Conservation (phyloP, 35 echinoderm and acorn worm genomes). For the Ophiothrix spiculata region DNA sequence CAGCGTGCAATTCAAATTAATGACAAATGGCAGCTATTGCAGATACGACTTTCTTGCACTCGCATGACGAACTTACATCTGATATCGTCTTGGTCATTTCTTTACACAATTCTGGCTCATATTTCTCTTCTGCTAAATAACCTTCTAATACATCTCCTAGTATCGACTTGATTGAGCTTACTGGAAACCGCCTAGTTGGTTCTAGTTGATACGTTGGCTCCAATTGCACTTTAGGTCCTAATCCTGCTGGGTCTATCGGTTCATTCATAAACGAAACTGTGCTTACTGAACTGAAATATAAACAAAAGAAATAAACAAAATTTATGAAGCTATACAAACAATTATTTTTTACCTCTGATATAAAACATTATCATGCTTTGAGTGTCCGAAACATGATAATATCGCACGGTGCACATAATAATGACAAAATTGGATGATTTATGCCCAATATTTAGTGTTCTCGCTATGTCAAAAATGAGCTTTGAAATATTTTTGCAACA, state of each 20-base stretch:
- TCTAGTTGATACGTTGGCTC: slow-evolving; percentile 91
- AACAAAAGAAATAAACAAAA: not conserved
- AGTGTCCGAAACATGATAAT: too few species aligned
- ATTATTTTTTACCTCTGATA: too few species aligned
- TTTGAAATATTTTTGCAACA: too few species aligned
- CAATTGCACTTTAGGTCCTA: slow-evolving; percentile 56
- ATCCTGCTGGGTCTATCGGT: slow-evolving; percentile 52
- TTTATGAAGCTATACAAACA: too few species aligned
- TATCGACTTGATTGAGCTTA: slow-evolving; percentile 64
- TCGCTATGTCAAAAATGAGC: too few species aligned
- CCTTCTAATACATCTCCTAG: slow-evolving; percentile 67
- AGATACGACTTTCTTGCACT: too few species aligned
- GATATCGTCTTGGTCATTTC: slow-evolving; percentile 98
- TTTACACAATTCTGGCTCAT: slow-evolving; percentile 93
- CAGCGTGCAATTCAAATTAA: too few species aligned
- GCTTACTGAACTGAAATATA: slow-evolving; percentile 78
- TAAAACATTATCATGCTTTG: too few species aligned
- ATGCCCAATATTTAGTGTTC: too few species aligned
- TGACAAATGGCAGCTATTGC: too few species aligned
- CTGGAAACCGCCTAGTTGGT: slow-evolving; percentile 83
- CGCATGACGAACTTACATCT: slow-evolving; percentile 79
- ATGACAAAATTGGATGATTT: too few species aligned
- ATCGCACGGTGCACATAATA: too few species aligned
- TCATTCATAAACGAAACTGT: slow-evolving; percentile 95
- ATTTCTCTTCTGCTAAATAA: slow-evolving; percentile 72